Conservation (phyloP, 2,797 vertebrate genomes). For the Fratercula arctica region DNA sequence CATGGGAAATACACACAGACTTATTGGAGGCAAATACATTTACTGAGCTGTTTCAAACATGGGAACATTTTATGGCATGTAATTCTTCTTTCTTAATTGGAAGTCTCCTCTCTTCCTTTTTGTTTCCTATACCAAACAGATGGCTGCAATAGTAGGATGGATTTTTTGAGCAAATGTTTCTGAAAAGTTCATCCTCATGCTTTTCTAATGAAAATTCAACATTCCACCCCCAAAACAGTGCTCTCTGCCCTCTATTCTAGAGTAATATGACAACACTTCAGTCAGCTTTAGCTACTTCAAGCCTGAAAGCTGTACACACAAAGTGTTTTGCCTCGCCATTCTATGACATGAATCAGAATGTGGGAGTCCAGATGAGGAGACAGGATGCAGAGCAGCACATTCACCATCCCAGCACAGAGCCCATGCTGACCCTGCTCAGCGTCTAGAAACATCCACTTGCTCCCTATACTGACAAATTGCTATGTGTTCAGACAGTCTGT, state of each 20-base stretch:
- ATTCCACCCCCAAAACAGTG: background rate
- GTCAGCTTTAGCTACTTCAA: background rate
- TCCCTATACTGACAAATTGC: background rate
- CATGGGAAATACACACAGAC: background rate
- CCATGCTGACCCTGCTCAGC: background rate
- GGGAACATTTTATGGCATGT: background rate
- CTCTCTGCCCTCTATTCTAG: background rate
- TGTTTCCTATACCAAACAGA: background rate
- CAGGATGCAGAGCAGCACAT: background rate
- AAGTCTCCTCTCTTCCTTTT: background rate
- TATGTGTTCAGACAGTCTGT: accelerated
- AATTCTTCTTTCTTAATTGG: background rate
- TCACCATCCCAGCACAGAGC: background rate
- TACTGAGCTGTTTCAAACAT: background rate
- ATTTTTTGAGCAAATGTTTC: background rate
- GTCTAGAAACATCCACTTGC: background rate
- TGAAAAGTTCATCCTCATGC: background rate
- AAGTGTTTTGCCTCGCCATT: background rate
- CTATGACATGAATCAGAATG: background rate
- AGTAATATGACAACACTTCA: background rate
- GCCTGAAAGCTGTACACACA: background rate
- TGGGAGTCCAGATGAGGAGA: background rate
- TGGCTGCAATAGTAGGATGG: background rate
- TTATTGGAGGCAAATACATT: background rate
- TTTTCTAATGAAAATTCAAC: background rate